These are phyloP conservation scores for Alethe diademata DNA, from an alignment of 2,113 vertebrate genomes.

Conservation along the genomic window DNA sequence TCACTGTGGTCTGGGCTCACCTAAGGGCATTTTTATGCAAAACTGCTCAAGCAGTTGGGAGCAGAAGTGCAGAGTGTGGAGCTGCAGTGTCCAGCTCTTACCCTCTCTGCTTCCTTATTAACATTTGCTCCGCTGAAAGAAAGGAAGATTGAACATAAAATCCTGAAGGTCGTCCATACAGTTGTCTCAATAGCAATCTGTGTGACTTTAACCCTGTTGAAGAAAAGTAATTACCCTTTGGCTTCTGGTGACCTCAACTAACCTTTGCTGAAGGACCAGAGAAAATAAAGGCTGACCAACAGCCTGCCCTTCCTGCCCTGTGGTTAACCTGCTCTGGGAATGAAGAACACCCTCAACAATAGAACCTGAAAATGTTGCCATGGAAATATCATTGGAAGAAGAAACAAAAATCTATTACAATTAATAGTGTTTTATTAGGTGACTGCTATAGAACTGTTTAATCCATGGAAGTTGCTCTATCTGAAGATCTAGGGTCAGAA, in stretches of 20 bases:
- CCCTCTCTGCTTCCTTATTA: slow-evolving; percentile 27
- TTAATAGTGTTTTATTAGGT: slow-evolving; percentile 78
- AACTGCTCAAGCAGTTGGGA: background rate
- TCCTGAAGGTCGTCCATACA: slow-evolving; percentile 74
- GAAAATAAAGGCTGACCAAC: slow-evolving; percentile 90
- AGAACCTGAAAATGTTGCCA: slow-evolving; percentile 77
- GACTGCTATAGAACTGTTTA: slow-evolving; percentile 62
- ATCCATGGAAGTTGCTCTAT: slow-evolving; percentile 49
- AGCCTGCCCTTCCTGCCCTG: slow-evolving; percentile 80
- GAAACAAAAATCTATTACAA: slow-evolving; percentile 78
- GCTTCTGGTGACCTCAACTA: slow-evolving; percentile 80
- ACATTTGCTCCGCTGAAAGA: slow-evolving; percentile 55
- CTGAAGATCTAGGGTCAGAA: slow-evolving; percentile 50
- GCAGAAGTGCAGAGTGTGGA: background rate
- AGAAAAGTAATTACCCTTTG: slow-evolving; percentile 96
- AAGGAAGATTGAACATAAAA: slow-evolving; percentile 65
- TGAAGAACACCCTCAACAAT: slow-evolving; percentile 73
- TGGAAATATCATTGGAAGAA: slow-evolving; percentile 75
- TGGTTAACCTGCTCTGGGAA: slow-evolving; percentile 76
- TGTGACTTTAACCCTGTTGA: slow-evolving; percentile 86
- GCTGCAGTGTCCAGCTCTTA: background rate
- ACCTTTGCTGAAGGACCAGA: slow-evolving; percentile 85
- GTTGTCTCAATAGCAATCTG: slow-evolving; percentile 82
- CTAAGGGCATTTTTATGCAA: background rate
- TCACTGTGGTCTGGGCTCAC: background rate